Conservation (phyloP, 2,113 vertebrate species). For the Pipra filicauda region DNA sequence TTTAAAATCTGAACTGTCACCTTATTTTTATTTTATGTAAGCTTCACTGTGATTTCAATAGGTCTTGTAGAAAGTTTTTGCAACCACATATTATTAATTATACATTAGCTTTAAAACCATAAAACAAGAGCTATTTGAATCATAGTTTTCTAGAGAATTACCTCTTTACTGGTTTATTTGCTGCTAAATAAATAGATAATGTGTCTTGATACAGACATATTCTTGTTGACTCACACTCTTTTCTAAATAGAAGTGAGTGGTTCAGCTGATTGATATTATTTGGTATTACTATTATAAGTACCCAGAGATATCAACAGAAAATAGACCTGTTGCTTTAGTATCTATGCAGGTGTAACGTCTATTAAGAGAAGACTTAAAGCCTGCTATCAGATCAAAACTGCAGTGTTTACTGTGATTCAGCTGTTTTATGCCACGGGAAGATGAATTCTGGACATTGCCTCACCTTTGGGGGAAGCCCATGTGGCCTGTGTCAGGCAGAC, state of each 20-base stretch:
- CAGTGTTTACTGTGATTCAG: not conserved
- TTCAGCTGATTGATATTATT: not conserved
- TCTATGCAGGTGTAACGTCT: not conserved
- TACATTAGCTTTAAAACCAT: not conserved
- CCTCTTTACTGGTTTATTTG: not conserved
- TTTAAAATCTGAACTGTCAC: not conserved
- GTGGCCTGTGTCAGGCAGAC: not conserved
- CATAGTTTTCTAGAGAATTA: not conserved
- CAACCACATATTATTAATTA: not conserved
- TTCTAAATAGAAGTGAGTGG: not conserved
- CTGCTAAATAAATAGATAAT: not conserved
- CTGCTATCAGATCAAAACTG: not conserved
- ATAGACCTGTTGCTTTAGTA: not conserved
- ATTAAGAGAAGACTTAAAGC: not conserved
- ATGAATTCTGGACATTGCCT: not conserved
- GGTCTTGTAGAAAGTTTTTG: not conserved
- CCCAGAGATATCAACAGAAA: not conserved
- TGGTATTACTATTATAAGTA: not conserved
- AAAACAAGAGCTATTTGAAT: not conserved
- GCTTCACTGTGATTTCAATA: not conserved
- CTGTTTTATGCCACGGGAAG: not conserved
- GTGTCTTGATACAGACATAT: not conserved
- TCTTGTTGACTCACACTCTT: not conserved
- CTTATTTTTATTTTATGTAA: not conserved
- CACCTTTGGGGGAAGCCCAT: not conserved